Evolutionary conservation across 2,113 vertebrate genomes (phyloP), one percentile per base, ranked within the genome.

Genomic region (Corythornis cristatus): DNA sequence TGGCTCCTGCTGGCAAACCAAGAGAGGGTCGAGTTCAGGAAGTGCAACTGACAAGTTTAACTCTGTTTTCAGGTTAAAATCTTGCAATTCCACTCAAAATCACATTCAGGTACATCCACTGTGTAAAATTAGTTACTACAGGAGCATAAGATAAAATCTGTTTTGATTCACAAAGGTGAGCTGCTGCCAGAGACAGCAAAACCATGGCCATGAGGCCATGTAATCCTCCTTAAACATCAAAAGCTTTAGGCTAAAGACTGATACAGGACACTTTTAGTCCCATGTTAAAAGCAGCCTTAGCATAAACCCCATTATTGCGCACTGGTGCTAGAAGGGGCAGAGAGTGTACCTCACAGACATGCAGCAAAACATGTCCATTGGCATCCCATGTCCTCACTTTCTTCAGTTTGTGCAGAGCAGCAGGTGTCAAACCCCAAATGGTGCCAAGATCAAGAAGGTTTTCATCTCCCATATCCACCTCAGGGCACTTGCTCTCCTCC

Each of bases 391-490:
- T 16, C 9, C 31, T 33, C 12, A 15, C 8, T 57, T 61, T 80
- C 20, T 42, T 11, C 2, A 0, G 2, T 16, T 20, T 9, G 12
- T 31, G 35, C 33, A 35, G 35, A 45, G 4, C 15, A n/a, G 57
- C 6, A 15, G 64, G 35, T 26, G 17, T 3, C 15, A 1, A 71
- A 3, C 8, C 4, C 11, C 12, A 2, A 5, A 6, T 0, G 1
- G 21, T 62, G 28, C 19, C 15, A 15, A 48, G 9, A 28, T 8
- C 42, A 15, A 48, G 68, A 61, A 33, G 17, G 29, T 7, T 31
- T 79, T 77, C 6, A 2, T 15, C 71, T 54, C 17, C 1, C 16
- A 19, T 9, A 16, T 40, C 46, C 19, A 40, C 4, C 21, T 15
- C 0, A 1, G 12, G 17, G 20, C 28, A 75, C 6, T 4, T 31